Evolutionary conservation across 2,113 vertebrate genomes (phyloP), one percentile per base, ranked within the genome.

Genomic region (Vanacampus margaritifer): DNA sequence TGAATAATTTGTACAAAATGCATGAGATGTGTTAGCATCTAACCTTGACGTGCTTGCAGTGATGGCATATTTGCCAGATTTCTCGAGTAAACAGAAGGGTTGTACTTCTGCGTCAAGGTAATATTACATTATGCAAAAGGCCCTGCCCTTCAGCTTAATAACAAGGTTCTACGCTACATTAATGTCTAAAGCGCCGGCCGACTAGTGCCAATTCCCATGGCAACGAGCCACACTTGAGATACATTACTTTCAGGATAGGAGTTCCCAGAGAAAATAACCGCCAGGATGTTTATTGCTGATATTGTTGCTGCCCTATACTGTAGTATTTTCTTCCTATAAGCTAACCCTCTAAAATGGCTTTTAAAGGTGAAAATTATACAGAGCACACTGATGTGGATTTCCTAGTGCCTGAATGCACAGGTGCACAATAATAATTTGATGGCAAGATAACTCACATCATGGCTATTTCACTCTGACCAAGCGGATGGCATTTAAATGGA

Each of bases 111-210:
- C 28, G 23, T 56, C 64, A 51, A 75, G 66, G 24, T n/a, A 57
- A 88, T 19, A 76, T 87, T 86, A 82, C 83, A 89, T 86, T 89
- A 88, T 85, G 83, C 83, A 87, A 84, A 88, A 87, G 80, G 79
- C 66, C 65, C 67, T 78, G 87, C 88, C 90, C 84, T 89, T 89
- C 88, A 87, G 84, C 84, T 89, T 75, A 82, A 88, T 90, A 90
- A 89, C 86, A 90, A 87, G 83, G 89, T 82, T 85, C 85, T 82
- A 90, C 48, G 87, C 89, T 86, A 91, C 91, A 92, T 91, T 92
- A 91, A 81, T 87, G 78, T 59, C 71, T 73, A 90, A 91, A 88
- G 79, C 89, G 84, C 79, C 78, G 75, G 72, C 72, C 79, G 67
- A 72, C 76, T 68, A 75, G 68, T 67, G 65, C 74, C 84, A 75